Evolutionary conservation across 2,113 vertebrate species (phyloP).

Genomic region (Addax nasomaculatus): DNA sequence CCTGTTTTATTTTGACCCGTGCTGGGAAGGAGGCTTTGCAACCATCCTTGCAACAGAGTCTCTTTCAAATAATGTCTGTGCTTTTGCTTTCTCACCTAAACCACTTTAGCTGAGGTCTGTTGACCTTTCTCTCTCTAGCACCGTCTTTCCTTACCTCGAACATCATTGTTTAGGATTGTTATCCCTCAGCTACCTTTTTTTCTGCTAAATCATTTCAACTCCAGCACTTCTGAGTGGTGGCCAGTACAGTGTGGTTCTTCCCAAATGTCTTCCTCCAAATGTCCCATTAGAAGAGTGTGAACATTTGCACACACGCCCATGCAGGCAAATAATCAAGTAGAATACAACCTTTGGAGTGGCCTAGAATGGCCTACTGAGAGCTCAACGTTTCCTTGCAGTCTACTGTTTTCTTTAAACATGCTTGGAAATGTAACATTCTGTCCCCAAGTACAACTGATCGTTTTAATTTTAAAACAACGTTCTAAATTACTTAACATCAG

Average conservation of each 20-base stretch:
- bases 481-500: constrained; percentile 10
- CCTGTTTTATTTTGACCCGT: background rate
- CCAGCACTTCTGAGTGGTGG: background rate
- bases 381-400: background rate
- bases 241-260: background rate
- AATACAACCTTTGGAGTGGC: background rate
- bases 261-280: background rate
- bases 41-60: too few species aligned
- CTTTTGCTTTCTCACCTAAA: background rate
- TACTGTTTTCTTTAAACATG: background rate
- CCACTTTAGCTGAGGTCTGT: background rate
- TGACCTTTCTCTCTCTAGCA: background rate
- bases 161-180: background rate
- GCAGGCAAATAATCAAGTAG: background rate
- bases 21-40: background rate
- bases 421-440: background rate
- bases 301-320: background rate
- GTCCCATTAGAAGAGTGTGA: background rate
- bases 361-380: background rate
- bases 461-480: background rate
- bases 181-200: background rate
- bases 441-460: background rate
- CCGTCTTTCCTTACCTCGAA: background rate
- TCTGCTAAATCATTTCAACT: background rate
- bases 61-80: background rate